Conservation (phyloP, 2,888 invertebrate species). For the Coremacera marginata region DNA sequence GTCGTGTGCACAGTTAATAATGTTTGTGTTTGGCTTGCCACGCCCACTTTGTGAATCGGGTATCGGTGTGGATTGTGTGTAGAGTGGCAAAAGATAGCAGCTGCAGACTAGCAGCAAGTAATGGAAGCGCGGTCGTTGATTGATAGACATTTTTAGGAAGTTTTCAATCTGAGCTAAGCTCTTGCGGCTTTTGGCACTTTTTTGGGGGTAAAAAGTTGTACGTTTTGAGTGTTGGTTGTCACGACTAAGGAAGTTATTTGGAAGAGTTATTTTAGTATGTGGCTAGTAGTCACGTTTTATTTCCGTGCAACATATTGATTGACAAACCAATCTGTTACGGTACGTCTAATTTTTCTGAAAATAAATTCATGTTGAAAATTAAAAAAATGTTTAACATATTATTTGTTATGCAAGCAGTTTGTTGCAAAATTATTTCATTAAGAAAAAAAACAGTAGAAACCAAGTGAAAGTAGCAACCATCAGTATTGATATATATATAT, state of each 20-base stretch:
- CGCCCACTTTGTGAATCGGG: not conserved
- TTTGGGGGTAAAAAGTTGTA: not conserved
- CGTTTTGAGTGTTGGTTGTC: not conserved
- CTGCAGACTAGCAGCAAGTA: slow-evolving; percentile 45
- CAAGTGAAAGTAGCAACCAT: too few species aligned
- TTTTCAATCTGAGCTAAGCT: not conserved
- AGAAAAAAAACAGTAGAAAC: too few species aligned
- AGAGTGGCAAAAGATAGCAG: slow-evolving; percentile 49
- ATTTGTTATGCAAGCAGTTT: too few species aligned
- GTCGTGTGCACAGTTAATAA: slow-evolving; percentile 62
- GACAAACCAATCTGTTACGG: not conserved
- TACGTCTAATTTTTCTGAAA: not conserved
- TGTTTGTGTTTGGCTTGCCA: slow-evolving; percentile 7
- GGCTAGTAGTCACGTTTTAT: slow-evolving; percentile 42
- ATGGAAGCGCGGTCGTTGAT: slow-evolving; percentile 3
- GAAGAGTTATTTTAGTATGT: not conserved
- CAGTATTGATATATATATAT: too few species aligned
- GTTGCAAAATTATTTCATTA: too few species aligned
- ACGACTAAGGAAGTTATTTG: not conserved
- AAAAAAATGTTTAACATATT: too few species aligned
- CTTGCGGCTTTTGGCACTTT: not conserved
- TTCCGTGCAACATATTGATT: slow-evolving; percentile 37
- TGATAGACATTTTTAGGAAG: slow-evolving; percentile 11
- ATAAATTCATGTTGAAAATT: not conserved
- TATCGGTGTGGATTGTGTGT: slow-evolving; percentile 47